Conservation (phyloP, 2,113 vertebrate genomes). For the Oreochromis tanganicae region DNA sequence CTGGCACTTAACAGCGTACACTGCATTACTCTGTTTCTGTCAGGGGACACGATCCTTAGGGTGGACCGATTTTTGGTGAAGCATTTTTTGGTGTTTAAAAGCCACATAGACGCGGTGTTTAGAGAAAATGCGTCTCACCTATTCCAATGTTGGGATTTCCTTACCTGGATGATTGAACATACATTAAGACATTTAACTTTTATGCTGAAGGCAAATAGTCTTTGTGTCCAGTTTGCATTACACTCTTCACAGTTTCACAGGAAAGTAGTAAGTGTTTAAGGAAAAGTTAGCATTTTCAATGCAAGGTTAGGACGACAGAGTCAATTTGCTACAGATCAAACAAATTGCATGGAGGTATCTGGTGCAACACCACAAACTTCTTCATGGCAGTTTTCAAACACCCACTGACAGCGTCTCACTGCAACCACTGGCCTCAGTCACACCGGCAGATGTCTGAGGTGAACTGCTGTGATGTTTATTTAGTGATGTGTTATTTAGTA, state of each 20-base stretch:
- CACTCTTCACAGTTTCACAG: not conserved
- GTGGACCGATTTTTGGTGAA: not conserved
- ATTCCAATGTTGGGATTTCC: not conserved
- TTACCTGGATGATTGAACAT: not conserved
- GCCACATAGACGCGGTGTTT: not conserved
- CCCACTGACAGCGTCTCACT: not conserved
- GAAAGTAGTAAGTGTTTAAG: not conserved
- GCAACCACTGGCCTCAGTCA: not conserved
- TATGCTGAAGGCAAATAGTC: rapidly evolving
- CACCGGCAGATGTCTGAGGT: no score
- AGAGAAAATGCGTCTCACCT: not conserved
- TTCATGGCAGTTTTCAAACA: not conserved
- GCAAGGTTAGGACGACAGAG: not conserved
- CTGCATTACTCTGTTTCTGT: not conserved
- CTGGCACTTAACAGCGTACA: rapidly evolving
- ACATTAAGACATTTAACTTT: not conserved
- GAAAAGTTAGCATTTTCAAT: not conserved
- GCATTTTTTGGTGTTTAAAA: not conserved
- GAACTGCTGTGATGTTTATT: no score
- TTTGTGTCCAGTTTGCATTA: not conserved
- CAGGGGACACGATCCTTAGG: not conserved
- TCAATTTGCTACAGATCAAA: not conserved
- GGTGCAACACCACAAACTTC: not conserved
- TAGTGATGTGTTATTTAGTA: not conserved
- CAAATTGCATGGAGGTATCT: not conserved